Conservation (phyloP, 2,113 vertebrate species). For the Rhea pennata region DNA sequence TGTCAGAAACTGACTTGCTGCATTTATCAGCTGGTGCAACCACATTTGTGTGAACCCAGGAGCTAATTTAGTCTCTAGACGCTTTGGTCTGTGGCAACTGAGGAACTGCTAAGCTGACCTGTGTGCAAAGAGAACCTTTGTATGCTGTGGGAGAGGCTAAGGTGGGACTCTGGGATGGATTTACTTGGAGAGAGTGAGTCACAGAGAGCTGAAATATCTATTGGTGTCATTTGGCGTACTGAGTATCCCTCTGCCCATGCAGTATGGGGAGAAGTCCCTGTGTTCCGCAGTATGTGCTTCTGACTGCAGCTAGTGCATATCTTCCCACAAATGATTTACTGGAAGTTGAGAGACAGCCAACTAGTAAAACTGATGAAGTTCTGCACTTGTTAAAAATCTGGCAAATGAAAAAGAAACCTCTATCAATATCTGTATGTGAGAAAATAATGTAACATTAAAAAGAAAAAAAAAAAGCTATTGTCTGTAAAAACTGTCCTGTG, state of each 20-base stretch:
- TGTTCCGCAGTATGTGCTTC: neutral
- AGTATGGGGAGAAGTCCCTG: neutral
- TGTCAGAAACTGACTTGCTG: neutral
- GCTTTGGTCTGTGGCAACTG: accelerated
- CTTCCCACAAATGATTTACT: neutral
- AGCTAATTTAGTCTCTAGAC: neutral
- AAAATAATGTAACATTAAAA: neutral
- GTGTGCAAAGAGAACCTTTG: neutral
- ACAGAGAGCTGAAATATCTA: neutral
- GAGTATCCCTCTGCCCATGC: neutral
- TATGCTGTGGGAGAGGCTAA: neutral
- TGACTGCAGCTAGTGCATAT: neutral
- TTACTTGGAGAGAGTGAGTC: neutral
- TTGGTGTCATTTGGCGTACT: accelerated
- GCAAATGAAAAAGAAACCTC: neutral
- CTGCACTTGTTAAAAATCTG: neutral
- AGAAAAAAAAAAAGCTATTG: neutral
- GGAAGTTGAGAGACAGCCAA: neutral
- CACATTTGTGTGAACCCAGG: neutral
- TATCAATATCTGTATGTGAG: neutral
- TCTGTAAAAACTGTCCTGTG: neutral
- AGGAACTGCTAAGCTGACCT: neutral
- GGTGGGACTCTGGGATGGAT: neutral
- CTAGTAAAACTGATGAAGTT: neutral
- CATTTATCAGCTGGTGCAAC: neutral